A percentile compares a stretch with the other conserved stretches of the same genome.
phyloP scores from a whole-genome alignment of 2,888 invertebrate genomes.

The Parnassius apollo region DNA sequence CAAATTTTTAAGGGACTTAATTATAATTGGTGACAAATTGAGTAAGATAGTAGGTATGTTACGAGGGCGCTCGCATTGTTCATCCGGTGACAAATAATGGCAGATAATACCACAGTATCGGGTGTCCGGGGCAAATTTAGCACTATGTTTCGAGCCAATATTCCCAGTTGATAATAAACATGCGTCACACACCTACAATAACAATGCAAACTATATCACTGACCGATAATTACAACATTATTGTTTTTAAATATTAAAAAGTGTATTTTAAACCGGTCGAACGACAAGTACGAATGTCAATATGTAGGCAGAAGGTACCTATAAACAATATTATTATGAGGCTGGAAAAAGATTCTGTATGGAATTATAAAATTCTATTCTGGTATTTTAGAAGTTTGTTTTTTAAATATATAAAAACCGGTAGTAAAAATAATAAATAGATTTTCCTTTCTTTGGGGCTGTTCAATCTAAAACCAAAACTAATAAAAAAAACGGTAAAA shows the following conservation, averaged over 20 bases:
- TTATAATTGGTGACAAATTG: slow-evolving; percentile 63
- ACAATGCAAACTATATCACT: slow-evolving; percentile 27
- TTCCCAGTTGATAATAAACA: slow-evolving; percentile 75
- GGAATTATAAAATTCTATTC: too few species aligned
- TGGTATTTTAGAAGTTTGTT: too few species aligned
- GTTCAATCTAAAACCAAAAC: too few species aligned
- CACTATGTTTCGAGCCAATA: slow-evolving; percentile 76
- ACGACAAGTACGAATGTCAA: background rate
- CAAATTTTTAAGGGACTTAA: slow-evolving; percentile 13
- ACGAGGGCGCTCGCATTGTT: slow-evolving; percentile 66
- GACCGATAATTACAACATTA: slow-evolving; percentile 23
- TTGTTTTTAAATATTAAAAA: slow-evolving; percentile 21
- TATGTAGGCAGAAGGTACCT: too few species aligned
- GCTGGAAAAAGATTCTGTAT: too few species aligned
- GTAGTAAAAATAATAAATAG: too few species aligned
- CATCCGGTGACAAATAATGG: slow-evolving; percentile 77
- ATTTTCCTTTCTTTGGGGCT: too few species aligned
- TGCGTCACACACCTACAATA: slow-evolving; percentile 47
- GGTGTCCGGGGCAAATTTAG: slow-evolving; percentile 73
- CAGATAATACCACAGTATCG: slow-evolving; percentile 79
- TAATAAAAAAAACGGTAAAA: too few species aligned
- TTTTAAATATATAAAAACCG: too few species aligned
- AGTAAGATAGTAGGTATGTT: slow-evolving; percentile 64
- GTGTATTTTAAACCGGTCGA: background rate
- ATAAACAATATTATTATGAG: too few species aligned